These are phyloP conservation scores for Tapirus indicus DNA, from an alignment of 2,797 vertebrate species.

Conservation along the genomic window DNA sequence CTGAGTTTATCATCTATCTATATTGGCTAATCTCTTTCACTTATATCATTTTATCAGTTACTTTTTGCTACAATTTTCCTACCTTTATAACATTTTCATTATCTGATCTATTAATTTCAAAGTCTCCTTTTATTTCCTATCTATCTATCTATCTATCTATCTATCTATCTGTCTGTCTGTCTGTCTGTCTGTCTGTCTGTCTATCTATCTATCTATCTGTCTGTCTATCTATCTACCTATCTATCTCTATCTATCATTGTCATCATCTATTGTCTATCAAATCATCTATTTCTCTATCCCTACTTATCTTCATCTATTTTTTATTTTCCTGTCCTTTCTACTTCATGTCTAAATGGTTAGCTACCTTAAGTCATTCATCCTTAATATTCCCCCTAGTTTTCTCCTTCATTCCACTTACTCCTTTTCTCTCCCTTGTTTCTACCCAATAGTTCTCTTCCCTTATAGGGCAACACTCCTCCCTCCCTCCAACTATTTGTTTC, in stretches of 20 bases:
- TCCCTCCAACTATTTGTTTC: background rate
- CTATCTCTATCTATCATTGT: background rate
- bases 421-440: background rate
- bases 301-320: background rate
- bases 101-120: background rate
- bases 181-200: background rate
- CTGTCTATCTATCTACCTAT: background rate
- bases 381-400: background rate
- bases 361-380: conserved; percentile 1
- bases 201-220: background rate
- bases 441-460: background rate
- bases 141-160: background rate
- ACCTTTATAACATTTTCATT: background rate
- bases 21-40: background rate
- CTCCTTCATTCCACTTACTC: background rate
- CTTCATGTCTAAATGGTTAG: background rate
- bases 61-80: background rate
- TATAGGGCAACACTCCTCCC: background rate
- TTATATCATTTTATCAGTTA: background rate
- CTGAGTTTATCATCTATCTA: background rate
- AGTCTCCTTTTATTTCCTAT: conserved; percentile 11
- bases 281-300: background rate
- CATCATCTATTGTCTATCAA: background rate
- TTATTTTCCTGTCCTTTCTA: background rate
- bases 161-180: background rate